Conservation (phyloP, 2,888 invertebrate species). For the Tribolium freemani region DNA sequence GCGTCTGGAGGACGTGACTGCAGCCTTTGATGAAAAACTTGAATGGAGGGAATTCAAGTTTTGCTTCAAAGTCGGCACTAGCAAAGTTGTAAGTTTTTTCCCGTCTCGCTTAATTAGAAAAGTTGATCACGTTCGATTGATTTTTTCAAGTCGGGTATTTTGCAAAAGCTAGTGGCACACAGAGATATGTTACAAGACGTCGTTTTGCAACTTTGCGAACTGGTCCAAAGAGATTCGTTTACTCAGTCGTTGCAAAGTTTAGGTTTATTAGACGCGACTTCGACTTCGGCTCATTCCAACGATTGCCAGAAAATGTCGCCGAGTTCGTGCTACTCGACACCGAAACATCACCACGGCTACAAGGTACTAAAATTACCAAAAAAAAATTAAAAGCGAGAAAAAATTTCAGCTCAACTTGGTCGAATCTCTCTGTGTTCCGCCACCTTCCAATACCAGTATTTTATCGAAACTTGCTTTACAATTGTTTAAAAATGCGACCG, state of each 20-base stretch:
- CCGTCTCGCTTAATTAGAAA: not conserved
- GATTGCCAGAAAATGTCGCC: constrained; percentile 48
- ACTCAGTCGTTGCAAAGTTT: constrained; percentile 72
- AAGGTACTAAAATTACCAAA: constrained; percentile 46
- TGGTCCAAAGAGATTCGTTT: constrained; percentile 76
- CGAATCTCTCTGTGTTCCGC: constrained; percentile 75
- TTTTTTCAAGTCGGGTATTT: constrained; percentile 68
- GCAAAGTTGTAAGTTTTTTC: constrained; percentile 74
- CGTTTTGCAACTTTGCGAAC: constrained; percentile 71
- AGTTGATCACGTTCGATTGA: not conserved
- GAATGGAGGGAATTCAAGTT: constrained; percentile 76
- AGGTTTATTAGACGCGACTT: constrained; percentile 68
- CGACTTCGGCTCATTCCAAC: constrained; percentile 44
- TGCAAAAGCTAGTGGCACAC: constrained; percentile 70
- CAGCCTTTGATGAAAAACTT: constrained; percentile 75
- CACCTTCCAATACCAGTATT: constrained; percentile 71
- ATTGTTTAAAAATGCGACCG: constrained; percentile 70
- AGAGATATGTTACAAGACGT: constrained; percentile 69
- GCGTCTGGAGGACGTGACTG: constrained; percentile 74
- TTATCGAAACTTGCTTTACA: constrained; percentile 73
- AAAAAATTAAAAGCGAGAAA: not conserved
- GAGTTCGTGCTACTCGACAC: constrained; percentile 51
- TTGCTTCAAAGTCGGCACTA: constrained; percentile 75
- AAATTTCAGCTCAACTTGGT: constrained; percentile 71
- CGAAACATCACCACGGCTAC: constrained; percentile 57